Percentiles rank a stretch among this genome's conserved stretches.
Evolutionary conservation across 2,113 vertebrate genomes (phyloP).

Genomic region (Pseudopodoces humilis): DNA sequence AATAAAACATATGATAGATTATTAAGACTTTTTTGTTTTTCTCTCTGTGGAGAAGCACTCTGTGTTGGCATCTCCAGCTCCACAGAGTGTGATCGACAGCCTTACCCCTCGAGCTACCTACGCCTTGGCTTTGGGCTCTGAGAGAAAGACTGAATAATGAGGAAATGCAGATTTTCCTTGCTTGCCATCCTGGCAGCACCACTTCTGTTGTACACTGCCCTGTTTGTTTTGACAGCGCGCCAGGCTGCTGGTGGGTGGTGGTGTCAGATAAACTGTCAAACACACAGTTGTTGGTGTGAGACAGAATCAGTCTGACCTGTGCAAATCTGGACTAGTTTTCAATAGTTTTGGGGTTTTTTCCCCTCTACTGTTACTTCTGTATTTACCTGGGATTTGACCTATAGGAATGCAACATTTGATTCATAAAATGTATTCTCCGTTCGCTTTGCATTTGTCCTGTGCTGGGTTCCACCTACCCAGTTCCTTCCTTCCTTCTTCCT

Average conservation of each 20-base stretch:
- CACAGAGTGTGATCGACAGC: background rate
- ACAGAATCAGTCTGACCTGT: background rate
- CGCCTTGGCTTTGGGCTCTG: background rate
- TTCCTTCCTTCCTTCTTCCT: background rate
- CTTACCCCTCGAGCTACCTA: background rate
- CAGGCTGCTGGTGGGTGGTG: conserved; percentile 3
- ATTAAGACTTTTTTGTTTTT: background rate
- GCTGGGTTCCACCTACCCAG: fast-evolving
- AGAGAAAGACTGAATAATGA: background rate
- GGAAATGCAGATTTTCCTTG: background rate
- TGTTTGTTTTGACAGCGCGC: conserved; percentile 19
- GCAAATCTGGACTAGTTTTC: background rate
- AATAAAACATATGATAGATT: background rate
- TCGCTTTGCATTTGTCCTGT: background rate
- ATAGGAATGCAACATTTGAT: background rate
- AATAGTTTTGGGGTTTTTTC: background rate
- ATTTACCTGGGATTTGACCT: background rate
- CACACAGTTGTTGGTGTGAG: background rate
- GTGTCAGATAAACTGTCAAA: conserved; percentile 37
- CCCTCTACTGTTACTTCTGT: background rate
- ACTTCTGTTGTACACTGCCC: background rate
- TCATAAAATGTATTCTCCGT: background rate
- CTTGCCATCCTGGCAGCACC: background rate
- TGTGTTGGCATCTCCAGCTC: background rate
- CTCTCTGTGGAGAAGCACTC: background rate